phyloP scores from a whole-genome alignment of 2,113 vertebrate species.

The Phoxinus phoxinus region DNA sequence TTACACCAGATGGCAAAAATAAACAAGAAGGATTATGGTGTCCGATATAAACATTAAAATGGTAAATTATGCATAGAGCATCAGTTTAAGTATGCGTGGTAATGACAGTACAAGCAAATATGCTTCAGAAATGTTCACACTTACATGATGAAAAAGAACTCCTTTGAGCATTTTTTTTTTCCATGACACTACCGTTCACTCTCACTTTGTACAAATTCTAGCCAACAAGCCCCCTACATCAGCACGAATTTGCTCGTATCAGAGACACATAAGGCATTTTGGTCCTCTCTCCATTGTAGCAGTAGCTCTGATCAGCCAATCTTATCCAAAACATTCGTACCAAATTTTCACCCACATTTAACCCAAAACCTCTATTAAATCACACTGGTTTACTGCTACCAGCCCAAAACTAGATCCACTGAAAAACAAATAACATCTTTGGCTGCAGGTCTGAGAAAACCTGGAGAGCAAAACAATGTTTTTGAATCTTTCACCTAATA shows the following conservation, averaged over 20 bases:
- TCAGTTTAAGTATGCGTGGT: slow-evolving; percentile 48
- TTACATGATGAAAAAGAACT: not conserved
- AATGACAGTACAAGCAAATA: slow-evolving; percentile 37
- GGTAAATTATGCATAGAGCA: slow-evolving; percentile 20
- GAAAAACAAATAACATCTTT: slow-evolving; percentile 51
- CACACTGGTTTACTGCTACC: not conserved
- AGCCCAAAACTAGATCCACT: slow-evolving; percentile 16
- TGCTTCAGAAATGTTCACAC: slow-evolving; percentile 1
- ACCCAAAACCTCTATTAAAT: not conserved
- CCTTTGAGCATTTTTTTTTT: not conserved
- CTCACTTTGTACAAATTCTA: not conserved
- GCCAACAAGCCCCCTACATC: not conserved
- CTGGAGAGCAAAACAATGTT: slow-evolving; percentile 37
- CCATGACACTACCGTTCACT: not conserved
- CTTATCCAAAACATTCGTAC: slow-evolving; percentile 2
- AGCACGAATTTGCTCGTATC: not conserved
- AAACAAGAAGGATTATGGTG: slow-evolving; percentile 22
- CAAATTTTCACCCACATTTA: not conserved
- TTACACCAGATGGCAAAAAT: slow-evolving; percentile 15
- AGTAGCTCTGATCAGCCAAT: not conserved
- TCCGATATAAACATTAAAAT: slow-evolving; percentile 12
- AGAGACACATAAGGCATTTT: not conserved
- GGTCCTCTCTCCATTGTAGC: not conserved
- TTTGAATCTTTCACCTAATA: not conserved
- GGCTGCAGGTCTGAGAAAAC: slow-evolving; percentile 49